Evolutionary conservation across 2,797 vertebrate species (phyloP), one percentile per base, ranked within the genome.

Genomic region (Enteromius paludinosus): DNA sequence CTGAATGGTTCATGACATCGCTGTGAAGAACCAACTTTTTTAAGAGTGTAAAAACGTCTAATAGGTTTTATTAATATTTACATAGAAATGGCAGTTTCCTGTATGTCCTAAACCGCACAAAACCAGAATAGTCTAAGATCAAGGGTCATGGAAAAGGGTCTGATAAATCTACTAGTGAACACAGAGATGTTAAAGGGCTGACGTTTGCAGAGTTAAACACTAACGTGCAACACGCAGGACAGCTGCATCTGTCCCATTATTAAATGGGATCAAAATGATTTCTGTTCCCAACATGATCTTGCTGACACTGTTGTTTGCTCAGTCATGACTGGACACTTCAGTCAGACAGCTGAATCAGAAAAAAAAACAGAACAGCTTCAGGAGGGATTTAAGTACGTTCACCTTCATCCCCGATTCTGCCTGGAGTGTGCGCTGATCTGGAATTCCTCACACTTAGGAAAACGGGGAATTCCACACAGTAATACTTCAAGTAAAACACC

Each of bases 381-480:
- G 84, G 82, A 79, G 64, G 41, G 11, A 25, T 35, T 62, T 81
- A 25, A 47, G 54, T 87, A 38, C 43, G 25, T 62, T 64, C 35
- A 82, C 11, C 20, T 79, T 59, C n/a, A 65, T 71, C 90, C 81
- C 88, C 83, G 89, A 90, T 92, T 93, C 56, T 79, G 77, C 77
- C 45, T 59, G 20, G 5, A 85, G 90, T 76, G 47, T 47, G 72
- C 87, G 86, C 87, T 82, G 85, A 83, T 87, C 91, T 91, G 92
- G 90, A 92, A 92, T 93, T 91, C 87, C 86, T 90, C 87, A 89
- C 78, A 85, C 90, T 90, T 89, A 88, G 90, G 43, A 85, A 85
- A 83, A 90, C 72, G 92, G 92, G 91, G 89, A 92, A 93, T 94
- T 93, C 92, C 92, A 92, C 88, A 90, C 87, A 91, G 52, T 71